Base-by-base conservation (phyloP, 2,113 vertebrate species). In the Solea solea region DNA sequence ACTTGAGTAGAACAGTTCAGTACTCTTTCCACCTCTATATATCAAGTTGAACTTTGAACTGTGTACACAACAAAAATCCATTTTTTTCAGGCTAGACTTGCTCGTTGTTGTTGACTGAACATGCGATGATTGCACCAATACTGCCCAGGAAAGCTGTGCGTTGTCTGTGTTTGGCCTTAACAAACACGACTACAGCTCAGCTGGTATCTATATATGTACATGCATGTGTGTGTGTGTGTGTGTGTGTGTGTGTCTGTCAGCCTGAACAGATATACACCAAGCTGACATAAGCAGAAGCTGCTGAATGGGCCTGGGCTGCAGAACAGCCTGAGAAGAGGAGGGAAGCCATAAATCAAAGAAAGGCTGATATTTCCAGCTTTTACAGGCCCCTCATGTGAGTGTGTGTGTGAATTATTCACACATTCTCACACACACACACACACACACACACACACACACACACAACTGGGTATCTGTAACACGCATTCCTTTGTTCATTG, bases 101-200 rank as follows among this genome's bases (percentile, higher is more conserved):
- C 12, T 42, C 10, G 45, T 61, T 44, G 27, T 59, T 61, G 21
- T 70, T 63, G 61, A 66, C 49, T 16, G 9, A 11, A 62, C 14
- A 56, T 9, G 1, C 15, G n/a, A 49, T 60, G 40, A 50, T 11
- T 11, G 34, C 50, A 21, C 5, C 8, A 42, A 15, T 27, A 60
- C 8, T 2, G 50, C 51, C 21, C 66, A 40, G 8, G 3, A 6
- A 16, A 74, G 72, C 12, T 15, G 16, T 44, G 62, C 34, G 57
- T 44, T 15, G 60, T n/a, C 15, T 59, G 21, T 64, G 44, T 84
- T 87, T 81, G 21, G 10, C 21, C 40, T 80, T 4, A 46, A 77
- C 74, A 76, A 42, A 66, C 49, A 73, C 7, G 2, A 1, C 58
- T 55, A 54, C 14, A 63, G 10, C n/a, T 8, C 27, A 45, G 41